Conservation (phyloP, 2,888 invertebrate genomes). For the Silvanus unidentatus region DNA sequence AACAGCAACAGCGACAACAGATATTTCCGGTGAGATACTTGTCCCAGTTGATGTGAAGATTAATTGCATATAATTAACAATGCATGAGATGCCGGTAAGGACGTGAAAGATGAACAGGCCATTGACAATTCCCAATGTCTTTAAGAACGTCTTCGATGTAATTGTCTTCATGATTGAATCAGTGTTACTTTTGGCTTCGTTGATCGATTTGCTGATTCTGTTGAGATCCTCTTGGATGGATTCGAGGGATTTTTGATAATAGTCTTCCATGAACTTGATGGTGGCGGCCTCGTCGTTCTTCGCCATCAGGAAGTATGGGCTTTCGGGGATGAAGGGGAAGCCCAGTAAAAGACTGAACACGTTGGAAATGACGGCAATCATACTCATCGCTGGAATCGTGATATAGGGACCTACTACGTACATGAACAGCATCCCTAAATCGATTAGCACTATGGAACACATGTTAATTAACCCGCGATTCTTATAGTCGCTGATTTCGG, state of each 20-base stretch:
- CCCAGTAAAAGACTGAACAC: slow-evolving; percentile 21
- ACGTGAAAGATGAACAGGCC: slow-evolving; percentile 37
- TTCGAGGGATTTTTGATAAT: slow-evolving; percentile 35
- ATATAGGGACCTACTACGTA: slow-evolving; percentile 26
- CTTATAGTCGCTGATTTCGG: slow-evolving; percentile 75
- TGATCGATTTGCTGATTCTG: slow-evolving; percentile 17
- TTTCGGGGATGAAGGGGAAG: slow-evolving; percentile 24
- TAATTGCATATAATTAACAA: slow-evolving; percentile 67
- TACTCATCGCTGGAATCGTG: slow-evolving; percentile 19
- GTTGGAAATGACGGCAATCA: slow-evolving; percentile 21
- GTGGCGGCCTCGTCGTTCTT: slow-evolving; percentile 52
- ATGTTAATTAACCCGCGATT: slow-evolving; percentile 55
- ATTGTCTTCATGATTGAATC: background rate
- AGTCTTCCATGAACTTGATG: slow-evolving; percentile 55
- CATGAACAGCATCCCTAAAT: slow-evolving; percentile 18
- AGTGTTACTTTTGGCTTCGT: slow-evolving; percentile 13
- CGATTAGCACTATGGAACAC: slow-evolving; percentile 18
- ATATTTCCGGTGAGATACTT: slow-evolving; percentile 51
- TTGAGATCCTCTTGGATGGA: slow-evolving; percentile 22
- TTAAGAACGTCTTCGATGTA: slow-evolving; percentile 15
- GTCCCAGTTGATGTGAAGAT: slow-evolving; percentile 54
- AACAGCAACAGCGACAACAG: slow-evolving; percentile 69
- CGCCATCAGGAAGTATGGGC: slow-evolving; percentile 21
- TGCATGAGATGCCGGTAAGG: slow-evolving; percentile 63
- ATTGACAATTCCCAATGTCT: slow-evolving; percentile 40